Evolutionary conservation across 2,797 vertebrate species (phyloP), one percentile per base, ranked within the genome.

Genomic region (Ara ararauna): DNA sequence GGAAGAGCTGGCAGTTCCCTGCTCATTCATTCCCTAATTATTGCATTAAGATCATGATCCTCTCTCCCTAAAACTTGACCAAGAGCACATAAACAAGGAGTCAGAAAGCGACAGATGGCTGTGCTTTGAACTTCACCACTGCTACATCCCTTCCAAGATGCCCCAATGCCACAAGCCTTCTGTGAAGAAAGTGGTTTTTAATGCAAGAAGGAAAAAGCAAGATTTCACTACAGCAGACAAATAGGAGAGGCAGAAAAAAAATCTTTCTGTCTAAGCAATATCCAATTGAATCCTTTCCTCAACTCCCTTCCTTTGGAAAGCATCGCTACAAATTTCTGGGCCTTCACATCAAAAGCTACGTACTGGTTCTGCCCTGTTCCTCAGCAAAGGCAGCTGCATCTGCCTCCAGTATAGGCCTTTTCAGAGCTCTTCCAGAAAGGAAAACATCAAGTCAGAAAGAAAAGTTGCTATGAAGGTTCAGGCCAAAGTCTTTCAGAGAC

Each of bases 231-330:
- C 14, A 72, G 53, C 30, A 91, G 61, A 62, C 17, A 74, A 72
- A 58, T 5, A 47, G 26, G 54, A 82, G 36, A 86, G 6, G 44
- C 60, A n/a, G 50, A 48, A 56, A 62, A 64, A 84, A 79, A 62
- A 7, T 80, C 50, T 89, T 87, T 78, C 53, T 95, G 66, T 66
- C 60, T 3, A 72, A 86, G 51, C 19, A 60, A 13, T 42, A 71
- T 45, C 7, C n/a, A 6, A 83, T 56, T 51, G 83, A 97, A 85
- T 85, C 20, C 70, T 67, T 9, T 65, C 72, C 66, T 95, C 61
- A 68, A n/a, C 64, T 85, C 58, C 27, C 26, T 62, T 79, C 89
- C 80, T 91, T 93, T 70, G 92, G 91, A 97, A 97, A 97, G 51
- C 61, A 74, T 56, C 4, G 5, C 32, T 77, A 89, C 76, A 60